Conservation (phyloP, 92 coral and sea anemone genomes). For the Bergia puertoricense region DNA sequence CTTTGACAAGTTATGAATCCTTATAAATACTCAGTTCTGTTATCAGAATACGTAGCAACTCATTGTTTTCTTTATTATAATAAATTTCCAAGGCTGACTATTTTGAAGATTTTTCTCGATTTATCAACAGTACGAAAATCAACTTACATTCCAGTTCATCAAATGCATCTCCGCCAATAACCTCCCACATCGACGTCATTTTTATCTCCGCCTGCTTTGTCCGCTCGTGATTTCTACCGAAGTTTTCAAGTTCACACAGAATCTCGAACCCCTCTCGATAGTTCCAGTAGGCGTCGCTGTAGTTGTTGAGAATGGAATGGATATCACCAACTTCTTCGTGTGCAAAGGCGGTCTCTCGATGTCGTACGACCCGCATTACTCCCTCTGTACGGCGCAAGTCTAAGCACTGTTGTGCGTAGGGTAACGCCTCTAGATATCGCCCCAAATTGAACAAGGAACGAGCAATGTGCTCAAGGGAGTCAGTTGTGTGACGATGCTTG, state of each 20-base stretch:
- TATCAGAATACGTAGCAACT: too few relatives aligned
- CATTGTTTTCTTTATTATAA: too few relatives aligned
- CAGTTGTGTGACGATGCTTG: constrained; percentile 26
- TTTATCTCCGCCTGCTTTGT: neutral
- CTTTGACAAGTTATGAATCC: too few relatives aligned
- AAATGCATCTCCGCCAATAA: constrained; percentile 23
- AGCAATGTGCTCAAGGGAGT: constrained; percentile 10
- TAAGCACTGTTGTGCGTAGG: constrained; percentile 22
- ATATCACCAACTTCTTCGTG: constrained; percentile 30
- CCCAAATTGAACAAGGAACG: constrained; percentile 32
- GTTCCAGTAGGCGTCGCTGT: constrained; percentile 28
- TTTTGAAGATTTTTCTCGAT: too few relatives aligned
- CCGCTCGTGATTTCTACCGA: constrained; percentile 12
- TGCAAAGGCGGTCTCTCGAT: constrained; percentile 30
- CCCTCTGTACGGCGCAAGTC: constrained; percentile 17
- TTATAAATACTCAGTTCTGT: too few relatives aligned
- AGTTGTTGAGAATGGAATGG: constrained; percentile 17
- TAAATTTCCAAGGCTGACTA: too few relatives aligned
- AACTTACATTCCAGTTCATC: constrained; percentile 38
- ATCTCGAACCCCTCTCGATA: constrained; percentile 29
- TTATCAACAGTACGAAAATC: neutral
- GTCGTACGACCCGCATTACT: constrained; percentile 18
- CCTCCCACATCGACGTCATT: constrained; percentile 27
- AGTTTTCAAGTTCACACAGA: neutral
- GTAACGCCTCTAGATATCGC: constrained; percentile 9